Evolutionary conservation across 2,113 vertebrate species (phyloP), one percentile per base, ranked within the genome.

Genomic region (Neolamprologus tretocephalus): DNA sequence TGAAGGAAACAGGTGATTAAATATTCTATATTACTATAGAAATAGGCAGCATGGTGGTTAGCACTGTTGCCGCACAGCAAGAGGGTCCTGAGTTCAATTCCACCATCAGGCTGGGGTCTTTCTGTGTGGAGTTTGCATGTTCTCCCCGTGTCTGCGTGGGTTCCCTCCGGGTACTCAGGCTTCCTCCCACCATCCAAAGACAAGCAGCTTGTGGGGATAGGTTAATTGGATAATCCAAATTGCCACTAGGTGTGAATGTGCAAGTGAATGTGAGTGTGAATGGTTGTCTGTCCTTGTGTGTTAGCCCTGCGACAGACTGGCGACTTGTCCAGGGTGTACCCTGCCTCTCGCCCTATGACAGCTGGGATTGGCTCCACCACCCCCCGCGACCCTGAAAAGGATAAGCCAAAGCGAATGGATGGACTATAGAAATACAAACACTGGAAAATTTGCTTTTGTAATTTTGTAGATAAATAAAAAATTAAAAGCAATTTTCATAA

Each of bases 101-200:
- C 54, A 57, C 21, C 21, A 26, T 57, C 21, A 57, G 54, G 21
- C 12, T 1, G 3, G 54, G 21, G 12, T 26, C 54, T 57, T 9
- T 51, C 49, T n/a, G 49, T 51, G 49, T 51, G 49, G 49, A 51
- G 54, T 55, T 55, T 55, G 54, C 21, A 55, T 55, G 21, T 55
- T 55, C 21, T 55, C 12, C 12, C 12, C 0, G 12, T 55, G 54
- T 26, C 0, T 55, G 21, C 1, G 21, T 55, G 21, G 54, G 11
- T 26, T 26, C 54, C 6, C 21, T 55, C 53, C 0, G 1, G 53
- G 54, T 55, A 55, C 54, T 55, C 54, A 0, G 4, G 54, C 21
- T 55, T 55, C 21, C 11, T 55, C 54, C 54, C 54, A 8, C 45
- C 14, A 0, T 47, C 14, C 45, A 47, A 47, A 47, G 21, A 8